These are phyloP conservation scores for Pycnonotus jocosus DNA, from an alignment of 2,113 vertebrate genomes.

Conservation along the genomic window DNA sequence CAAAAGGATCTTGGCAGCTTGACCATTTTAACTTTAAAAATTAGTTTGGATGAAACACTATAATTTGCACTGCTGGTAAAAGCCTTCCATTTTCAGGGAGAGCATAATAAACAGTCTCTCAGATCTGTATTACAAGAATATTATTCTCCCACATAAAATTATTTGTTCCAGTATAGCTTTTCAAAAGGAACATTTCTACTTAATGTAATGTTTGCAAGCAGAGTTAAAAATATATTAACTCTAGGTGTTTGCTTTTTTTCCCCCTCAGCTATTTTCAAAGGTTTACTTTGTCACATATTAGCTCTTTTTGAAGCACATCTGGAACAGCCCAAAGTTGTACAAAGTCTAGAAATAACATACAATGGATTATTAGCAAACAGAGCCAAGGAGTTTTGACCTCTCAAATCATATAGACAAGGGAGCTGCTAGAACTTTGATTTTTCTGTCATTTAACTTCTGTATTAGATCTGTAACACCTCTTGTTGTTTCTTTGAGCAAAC, in stretches of 20 bases:
- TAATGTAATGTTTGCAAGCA: background rate
- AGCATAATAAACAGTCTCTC: background rate
- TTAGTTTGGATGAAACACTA: background rate
- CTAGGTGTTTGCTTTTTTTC: background rate
- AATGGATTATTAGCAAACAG: background rate
- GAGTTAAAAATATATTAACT: background rate
- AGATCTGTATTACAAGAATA: background rate
- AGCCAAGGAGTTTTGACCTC: background rate
- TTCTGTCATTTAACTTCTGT: background rate
- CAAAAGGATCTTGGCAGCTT: background rate
- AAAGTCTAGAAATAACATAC: background rate
- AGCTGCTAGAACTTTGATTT: background rate
- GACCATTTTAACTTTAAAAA: background rate
- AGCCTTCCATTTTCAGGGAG: background rate
- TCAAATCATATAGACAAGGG: background rate
- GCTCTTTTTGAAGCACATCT: background rate
- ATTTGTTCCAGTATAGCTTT: background rate
- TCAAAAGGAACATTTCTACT: background rate
- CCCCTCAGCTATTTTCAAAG: background rate
- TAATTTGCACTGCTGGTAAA: background rate
- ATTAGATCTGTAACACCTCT: background rate
- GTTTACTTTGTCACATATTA: background rate
- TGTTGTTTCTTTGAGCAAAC: background rate
- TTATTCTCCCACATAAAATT: background rate
- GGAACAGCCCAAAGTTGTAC: background rate